These are phyloP conservation scores for Platyrinchus mystaceus DNA, from an alignment of 2,797 vertebrate genomes.

Conservation along the genomic window DNA sequence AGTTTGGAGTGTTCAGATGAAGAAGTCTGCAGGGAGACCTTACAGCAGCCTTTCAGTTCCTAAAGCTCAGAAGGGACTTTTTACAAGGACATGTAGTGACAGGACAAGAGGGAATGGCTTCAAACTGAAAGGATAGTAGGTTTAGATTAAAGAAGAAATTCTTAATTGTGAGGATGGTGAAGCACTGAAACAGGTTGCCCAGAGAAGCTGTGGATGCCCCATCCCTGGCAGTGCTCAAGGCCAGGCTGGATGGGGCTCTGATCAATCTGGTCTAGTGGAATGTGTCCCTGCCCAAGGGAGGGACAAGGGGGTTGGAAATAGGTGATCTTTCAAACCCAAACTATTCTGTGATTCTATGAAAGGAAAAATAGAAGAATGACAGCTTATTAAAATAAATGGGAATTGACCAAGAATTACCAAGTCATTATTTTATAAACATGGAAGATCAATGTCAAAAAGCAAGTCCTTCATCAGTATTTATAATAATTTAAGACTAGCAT, in stretches of 20 bases:
- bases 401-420: neutral
- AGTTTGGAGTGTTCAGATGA: neutral
- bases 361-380: neutral
- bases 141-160: neutral
- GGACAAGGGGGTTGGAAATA: neutral
- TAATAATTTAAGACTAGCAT: neutral
- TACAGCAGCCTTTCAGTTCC: neutral
- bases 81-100: neutral
- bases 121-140: neutral
- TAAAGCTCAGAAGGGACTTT: neutral
- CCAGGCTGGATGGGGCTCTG: neutral
- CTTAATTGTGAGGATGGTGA: neutral
- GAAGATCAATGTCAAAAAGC: neutral
- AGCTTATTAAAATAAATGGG: neutral
- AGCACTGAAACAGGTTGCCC: neutral
- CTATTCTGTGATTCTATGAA: neutral
- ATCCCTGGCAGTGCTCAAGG: neutral
- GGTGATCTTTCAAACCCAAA: neutral
- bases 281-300: too few relatives aligned
- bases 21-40: neutral
- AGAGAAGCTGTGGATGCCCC: neutral
- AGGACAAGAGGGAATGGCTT: neutral
- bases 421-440: neutral
- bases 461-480: neutral
- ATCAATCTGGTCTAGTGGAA: neutral